phyloP scores from a whole-genome alignment of 2,797 vertebrate species.

The Tenualosa thibaudeaui region DNA sequence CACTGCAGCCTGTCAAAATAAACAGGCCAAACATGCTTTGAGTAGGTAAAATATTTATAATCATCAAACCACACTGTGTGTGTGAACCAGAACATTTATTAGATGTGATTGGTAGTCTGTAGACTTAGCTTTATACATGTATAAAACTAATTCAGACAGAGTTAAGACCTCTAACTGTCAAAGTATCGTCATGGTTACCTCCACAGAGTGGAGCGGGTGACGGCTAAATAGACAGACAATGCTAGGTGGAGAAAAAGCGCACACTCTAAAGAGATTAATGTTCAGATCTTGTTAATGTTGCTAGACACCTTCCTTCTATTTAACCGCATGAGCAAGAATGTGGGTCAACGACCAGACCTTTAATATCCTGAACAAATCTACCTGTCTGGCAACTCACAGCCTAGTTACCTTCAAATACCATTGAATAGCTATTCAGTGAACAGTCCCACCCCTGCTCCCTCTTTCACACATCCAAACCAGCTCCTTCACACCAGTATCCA shows the following conservation, averaged over 20 bases:
- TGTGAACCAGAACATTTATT: conserved; percentile 6
- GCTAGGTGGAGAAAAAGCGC: background rate
- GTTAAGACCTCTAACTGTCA: background rate
- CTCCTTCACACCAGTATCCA: background rate
- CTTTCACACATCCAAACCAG: background rate
- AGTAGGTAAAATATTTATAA: background rate
- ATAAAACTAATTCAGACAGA: background rate
- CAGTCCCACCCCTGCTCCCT: background rate
- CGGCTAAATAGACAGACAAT: background rate
- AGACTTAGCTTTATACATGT: background rate
- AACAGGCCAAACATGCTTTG: too few species aligned
- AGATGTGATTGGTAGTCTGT: background rate
- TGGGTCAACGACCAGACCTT: background rate
- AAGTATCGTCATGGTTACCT: background rate
- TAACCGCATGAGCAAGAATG: background rate
- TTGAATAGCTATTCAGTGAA: too few species aligned
- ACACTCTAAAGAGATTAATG: background rate
- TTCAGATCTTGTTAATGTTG: background rate
- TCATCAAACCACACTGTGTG: background rate
- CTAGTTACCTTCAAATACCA: too few species aligned
- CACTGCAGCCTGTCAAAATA: too few species aligned
- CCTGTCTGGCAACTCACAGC: too few species aligned
- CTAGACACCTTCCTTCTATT: background rate
- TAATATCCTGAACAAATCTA: too few species aligned
- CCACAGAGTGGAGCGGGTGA: background rate